Percentiles rank a stretch among this genome's conserved stretches.
Conservation (phyloP, 1,140 invertebrate genomes). For the Xylocopa sonorina region DNA sequence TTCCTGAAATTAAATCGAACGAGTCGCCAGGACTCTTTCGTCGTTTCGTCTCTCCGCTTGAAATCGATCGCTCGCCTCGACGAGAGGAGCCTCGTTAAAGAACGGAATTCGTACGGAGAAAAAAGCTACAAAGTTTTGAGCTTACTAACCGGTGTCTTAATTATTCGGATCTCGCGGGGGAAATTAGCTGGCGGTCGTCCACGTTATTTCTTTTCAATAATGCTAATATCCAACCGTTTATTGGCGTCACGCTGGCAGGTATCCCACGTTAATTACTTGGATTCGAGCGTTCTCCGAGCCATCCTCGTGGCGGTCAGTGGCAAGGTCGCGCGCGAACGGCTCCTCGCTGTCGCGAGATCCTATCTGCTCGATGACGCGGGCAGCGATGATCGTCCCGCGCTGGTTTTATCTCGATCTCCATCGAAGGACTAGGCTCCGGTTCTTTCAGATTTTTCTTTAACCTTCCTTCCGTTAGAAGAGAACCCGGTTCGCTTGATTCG, state of each 20-base stretch:
- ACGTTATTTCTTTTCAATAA: not conserved
- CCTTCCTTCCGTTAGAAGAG: not conserved
- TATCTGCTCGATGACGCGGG: slow-evolving; percentile 62
- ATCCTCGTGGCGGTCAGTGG: slow-evolving; percentile 34
- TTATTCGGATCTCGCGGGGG: too few relatives aligned
- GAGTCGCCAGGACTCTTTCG: not conserved
- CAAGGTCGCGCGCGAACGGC: slow-evolving; percentile 61
- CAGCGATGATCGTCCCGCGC: slow-evolving; percentile 59
- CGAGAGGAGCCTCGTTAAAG: not conserved
- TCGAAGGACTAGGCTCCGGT: slow-evolving; percentile 34
- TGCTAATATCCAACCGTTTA: not conserved
- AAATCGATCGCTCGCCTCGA: not conserved
- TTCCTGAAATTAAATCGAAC: not conserved
- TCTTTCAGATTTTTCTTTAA: slow-evolving; percentile 42
- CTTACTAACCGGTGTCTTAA: too few relatives aligned
- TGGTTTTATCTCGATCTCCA: slow-evolving; percentile 50
- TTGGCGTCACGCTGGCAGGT: slow-evolving; percentile 12
- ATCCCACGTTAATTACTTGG: slow-evolving; percentile 60
- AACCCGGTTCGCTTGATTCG: not conserved
- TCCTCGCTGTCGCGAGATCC: slow-evolving; percentile 62
- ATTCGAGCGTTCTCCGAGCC: slow-evolving; percentile 38
- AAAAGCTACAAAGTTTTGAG: not conserved
- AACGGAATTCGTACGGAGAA: not conserved
- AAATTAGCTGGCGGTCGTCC: too few relatives aligned
- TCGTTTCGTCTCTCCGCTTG: not conserved